Percentiles rank a stretch among this genome's conserved stretches.
Conservation (phyloP, 2,113 vertebrate genomes). For the Peromyscus polionotus region DNA sequence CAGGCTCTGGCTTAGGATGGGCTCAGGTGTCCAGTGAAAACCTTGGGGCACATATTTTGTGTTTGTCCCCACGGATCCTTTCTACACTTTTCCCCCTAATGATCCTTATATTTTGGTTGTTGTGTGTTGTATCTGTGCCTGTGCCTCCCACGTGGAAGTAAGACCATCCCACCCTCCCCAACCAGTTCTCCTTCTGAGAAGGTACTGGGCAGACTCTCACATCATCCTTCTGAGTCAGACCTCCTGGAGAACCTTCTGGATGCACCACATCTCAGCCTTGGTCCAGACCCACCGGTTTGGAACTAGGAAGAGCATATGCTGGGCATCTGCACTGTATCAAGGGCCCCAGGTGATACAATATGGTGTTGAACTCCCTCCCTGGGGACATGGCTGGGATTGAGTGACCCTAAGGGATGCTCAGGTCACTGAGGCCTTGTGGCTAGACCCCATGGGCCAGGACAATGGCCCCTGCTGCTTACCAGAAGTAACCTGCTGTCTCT, state of each 20-base stretch:
- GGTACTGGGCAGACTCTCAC: fast-evolving
- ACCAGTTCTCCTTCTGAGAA: not conserved
- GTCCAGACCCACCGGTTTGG: not conserved
- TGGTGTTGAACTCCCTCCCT: not conserved
- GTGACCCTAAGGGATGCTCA: not conserved
- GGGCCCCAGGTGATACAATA: too few relatives aligned
- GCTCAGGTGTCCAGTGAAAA: not conserved
- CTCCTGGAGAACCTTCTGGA: not conserved
- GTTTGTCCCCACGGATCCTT: not conserved
- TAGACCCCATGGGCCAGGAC: not conserved
- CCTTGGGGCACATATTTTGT: not conserved
- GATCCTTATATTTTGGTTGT: not conserved
- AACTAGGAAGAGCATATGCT: fast-evolving
- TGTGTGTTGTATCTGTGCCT: not conserved
- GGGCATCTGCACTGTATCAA: not conserved
- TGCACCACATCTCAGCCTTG: not conserved
- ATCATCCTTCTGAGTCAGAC: not conserved
- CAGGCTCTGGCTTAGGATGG: not conserved
- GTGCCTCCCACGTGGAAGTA: not conserved
- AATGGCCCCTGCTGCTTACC: not conserved
- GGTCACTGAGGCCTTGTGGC: not conserved
- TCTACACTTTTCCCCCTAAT: not conserved
- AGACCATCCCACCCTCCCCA: not conserved
- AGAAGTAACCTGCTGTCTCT: not conserved
- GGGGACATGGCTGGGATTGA: not conserved